Conservation (phyloP, 2,113 vertebrate species). For the Anguilla japonica region DNA sequence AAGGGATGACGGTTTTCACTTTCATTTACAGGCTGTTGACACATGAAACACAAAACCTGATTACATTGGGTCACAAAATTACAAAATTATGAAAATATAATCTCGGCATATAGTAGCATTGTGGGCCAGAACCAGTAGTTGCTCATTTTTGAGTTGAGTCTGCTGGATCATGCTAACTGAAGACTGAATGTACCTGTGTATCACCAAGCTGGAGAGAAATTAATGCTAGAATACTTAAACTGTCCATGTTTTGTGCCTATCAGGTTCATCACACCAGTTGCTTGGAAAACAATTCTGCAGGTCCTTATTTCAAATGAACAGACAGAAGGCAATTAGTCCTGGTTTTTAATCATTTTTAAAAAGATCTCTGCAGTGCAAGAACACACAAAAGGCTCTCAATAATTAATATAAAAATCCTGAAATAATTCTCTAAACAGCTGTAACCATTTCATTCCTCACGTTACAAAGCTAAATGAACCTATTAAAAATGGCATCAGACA, state of each 20-base stretch:
- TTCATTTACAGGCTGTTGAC: neutral
- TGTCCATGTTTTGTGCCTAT: neutral
- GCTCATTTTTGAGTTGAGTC: neutral
- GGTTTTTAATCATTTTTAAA: constrained; percentile 76
- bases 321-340: constrained; percentile 50
- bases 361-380: constrained; percentile 77
- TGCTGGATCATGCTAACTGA: neutral
- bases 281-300: neutral
- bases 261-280: neutral
- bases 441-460: constrained; percentile 79
- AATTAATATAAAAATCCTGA: constrained; percentile 73
- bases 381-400: constrained; percentile 65
- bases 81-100: neutral
- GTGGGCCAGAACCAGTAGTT: neutral
- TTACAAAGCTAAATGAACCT: constrained; percentile 76
- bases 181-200: neutral
- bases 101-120: neutral
- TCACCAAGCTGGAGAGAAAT: neutral
- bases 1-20: neutral
- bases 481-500: constrained; percentile 76
- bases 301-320: neutral
- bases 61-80: neutral
- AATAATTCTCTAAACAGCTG: constrained; percentile 70
- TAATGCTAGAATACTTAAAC: neutral
- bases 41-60: neutral